A percentile compares a stretch with the other conserved stretches of the same genome.
Conservation (phyloP, 1,140 invertebrate species). For the Spodoptera frugiperda region DNA sequence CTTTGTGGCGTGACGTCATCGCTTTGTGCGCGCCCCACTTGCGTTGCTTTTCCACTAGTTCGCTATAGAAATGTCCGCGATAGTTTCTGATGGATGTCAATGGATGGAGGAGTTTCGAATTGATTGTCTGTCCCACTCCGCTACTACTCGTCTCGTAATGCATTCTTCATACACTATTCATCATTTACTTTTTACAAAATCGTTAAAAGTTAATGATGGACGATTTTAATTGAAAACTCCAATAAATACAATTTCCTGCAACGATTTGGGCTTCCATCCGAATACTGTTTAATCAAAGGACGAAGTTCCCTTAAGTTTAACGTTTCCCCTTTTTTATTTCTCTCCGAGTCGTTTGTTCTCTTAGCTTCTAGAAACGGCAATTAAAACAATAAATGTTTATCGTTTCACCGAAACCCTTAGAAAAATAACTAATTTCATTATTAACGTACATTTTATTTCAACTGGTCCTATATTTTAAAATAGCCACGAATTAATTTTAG, state of each 20-base stretch:
- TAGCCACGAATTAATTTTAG: no score
- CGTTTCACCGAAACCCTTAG: not conserved
- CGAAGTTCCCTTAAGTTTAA: not conserved
- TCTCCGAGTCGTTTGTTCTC: not conserved
- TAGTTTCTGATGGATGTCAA: conserved; percentile 47
- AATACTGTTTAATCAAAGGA: not conserved
- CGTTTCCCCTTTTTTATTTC: conserved; percentile 12
- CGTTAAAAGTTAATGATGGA: no score
- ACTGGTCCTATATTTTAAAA: no score
- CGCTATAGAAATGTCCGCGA: conserved; percentile 44
- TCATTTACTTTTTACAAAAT: no score
- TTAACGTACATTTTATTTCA: no score
- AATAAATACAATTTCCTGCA: not conserved
- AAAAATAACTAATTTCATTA: no score
- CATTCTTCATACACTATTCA: not conserved
- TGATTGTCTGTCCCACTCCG: conserved; percentile 14
- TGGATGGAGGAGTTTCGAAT: conserved; percentile 34
- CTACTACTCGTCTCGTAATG: not conserved
- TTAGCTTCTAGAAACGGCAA: not conserved
- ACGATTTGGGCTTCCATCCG: not conserved
- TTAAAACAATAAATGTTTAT: not conserved
- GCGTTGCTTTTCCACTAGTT: conserved; percentile 46
- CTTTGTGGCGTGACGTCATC: conserved; percentile 43
- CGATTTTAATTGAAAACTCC: not conserved
- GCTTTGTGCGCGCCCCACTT: conserved; percentile 54